Percentiles rank a stretch among this genome's conserved stretches.
These are phyloP conservation scores for Periophthalmodon schlosseri DNA, from an alignment of 2,113 vertebrate species.

Conservation along the genomic window DNA sequence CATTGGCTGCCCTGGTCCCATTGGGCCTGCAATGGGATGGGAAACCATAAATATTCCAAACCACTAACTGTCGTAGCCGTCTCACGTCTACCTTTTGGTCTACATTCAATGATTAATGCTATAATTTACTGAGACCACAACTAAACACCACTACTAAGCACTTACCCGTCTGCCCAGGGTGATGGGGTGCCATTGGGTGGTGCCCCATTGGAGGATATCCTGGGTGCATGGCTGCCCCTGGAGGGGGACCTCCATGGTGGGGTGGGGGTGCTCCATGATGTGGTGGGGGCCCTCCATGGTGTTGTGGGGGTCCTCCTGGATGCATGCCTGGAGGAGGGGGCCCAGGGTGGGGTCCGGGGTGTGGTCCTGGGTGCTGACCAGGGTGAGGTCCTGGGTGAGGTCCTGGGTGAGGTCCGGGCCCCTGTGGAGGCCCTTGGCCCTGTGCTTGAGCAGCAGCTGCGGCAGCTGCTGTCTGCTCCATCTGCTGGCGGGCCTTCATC, in stretches of 20 bases:
- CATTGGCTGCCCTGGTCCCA: constrained; percentile 84
- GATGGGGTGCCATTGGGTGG: constrained; percentile 90
- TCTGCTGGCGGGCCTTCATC: constrained; percentile 92
- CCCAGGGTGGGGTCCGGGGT: constrained; percentile 63
- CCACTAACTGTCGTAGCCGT: neutral
- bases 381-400: constrained; percentile 57
- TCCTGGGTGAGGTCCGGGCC: constrained; percentile 59
- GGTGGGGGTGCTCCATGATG: constrained; percentile 64
- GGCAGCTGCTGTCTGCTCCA: constrained; percentile 88
- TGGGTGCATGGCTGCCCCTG: constrained; percentile 78
- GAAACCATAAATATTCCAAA: neutral
- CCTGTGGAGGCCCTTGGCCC: constrained; percentile 50
- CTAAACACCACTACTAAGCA: neutral
- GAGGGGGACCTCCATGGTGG: constrained; percentile 78
- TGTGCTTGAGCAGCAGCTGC: constrained; percentile 67
- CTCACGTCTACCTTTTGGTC: neutral
- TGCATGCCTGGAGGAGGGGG: constrained; percentile 69
- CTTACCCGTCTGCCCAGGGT: constrained; percentile 87
- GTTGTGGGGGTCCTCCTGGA: constrained; percentile 71
- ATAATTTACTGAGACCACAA: neutral
- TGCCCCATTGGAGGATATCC: constrained; percentile 88
- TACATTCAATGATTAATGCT: neutral
- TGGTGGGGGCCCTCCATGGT: constrained; percentile 66
- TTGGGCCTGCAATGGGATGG: constrained; percentile 79
- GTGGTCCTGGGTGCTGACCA: constrained; percentile 27